Evolutionary conservation across 2,888 invertebrate genomes (phyloP).

Genomic region (Cataglyphis livida): DNA sequence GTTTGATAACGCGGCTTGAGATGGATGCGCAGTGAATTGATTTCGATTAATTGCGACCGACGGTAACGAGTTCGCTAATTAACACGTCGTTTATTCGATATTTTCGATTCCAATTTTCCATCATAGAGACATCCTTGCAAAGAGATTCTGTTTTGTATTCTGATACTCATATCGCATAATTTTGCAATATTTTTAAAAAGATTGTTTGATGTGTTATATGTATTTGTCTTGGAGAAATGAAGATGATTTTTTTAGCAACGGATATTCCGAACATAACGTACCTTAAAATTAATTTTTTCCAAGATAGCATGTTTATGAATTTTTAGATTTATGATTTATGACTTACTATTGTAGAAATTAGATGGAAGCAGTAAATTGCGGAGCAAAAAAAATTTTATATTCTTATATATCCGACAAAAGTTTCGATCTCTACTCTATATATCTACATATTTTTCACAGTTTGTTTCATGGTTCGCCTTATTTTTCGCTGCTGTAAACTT

Average conservation of each 20-base stretch:
- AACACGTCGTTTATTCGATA: background rate
- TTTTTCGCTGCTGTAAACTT: background rate
- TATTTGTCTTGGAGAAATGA: background rate
- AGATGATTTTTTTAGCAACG: background rate
- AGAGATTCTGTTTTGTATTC: background rate
- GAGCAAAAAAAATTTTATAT: too few species aligned
- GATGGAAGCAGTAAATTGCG: background rate
- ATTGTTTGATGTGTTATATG: background rate
- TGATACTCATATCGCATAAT: background rate
- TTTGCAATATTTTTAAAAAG: background rate
- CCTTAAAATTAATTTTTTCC: background rate
- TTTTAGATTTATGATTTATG: background rate
- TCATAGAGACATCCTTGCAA: background rate
- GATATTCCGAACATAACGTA: background rate
- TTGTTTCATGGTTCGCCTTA: background rate
- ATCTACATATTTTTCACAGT: background rate
- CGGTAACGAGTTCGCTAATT: slow-evolving; percentile 43
- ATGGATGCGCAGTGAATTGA: slow-evolving; percentile 12
- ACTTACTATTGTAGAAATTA: background rate
- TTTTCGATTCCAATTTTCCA: background rate
- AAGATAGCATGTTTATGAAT: background rate
- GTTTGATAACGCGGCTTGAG: slow-evolving; percentile 3
- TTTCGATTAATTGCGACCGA: slow-evolving; percentile 21
- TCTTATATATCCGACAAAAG: background rate
- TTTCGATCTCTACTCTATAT: background rate